Conservation (phyloP, 1,140 invertebrate genomes). For the Leptopilina clavipes region DNA sequence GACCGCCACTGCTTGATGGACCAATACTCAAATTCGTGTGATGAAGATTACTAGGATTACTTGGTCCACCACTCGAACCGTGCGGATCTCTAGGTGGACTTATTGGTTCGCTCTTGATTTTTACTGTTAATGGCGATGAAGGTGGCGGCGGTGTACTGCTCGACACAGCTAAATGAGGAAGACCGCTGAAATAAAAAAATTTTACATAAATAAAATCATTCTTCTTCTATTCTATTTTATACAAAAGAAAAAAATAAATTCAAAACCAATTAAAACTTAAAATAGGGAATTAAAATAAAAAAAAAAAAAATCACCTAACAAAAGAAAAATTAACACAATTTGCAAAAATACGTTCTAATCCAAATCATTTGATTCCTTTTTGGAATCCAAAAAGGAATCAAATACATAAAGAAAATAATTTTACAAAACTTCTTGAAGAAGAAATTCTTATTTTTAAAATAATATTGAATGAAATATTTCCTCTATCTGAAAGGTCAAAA, state of each 20-base stretch:
- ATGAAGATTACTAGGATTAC: constrained; percentile 61
- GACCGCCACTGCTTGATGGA: constrained; percentile 60
- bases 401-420: too few species aligned
- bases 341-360: too few species aligned
- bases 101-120: constrained; percentile 96
- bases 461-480: too few species aligned
- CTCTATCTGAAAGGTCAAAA: too few species aligned
- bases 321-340: too few species aligned
- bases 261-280: too few species aligned
- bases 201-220: background rate
- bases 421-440: too few species aligned
- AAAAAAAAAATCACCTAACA: background rate
- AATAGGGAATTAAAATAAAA: too few species aligned
- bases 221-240: background rate
- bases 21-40: constrained; percentile 70
- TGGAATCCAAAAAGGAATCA: too few species aligned
- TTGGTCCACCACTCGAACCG: constrained; percentile 63
- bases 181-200: constrained; percentile 75
- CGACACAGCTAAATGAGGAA: constrained; percentile 87
- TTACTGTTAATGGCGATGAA: constrained; percentile 88
- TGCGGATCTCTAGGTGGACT: constrained; percentile 87
- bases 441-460: too few species aligned
- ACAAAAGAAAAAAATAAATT: background rate
- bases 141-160: constrained; percentile 88
- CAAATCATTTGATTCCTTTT: too few species aligned